phyloP scores from a whole-genome alignment of 2,113 vertebrate genomes.

The Calypte anna region DNA sequence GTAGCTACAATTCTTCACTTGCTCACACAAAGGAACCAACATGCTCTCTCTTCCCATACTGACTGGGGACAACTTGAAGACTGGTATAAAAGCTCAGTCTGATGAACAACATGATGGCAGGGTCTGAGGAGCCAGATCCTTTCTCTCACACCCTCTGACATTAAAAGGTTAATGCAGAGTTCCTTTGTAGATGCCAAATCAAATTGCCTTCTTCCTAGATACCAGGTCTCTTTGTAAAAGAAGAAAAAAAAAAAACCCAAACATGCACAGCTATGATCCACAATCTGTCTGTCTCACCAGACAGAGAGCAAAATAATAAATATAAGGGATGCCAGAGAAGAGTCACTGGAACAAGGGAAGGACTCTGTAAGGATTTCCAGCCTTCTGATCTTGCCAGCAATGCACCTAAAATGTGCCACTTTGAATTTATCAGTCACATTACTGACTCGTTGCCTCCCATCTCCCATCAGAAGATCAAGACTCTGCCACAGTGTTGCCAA shows the following conservation, averaged over 20 bases:
- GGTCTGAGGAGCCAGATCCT: not conserved
- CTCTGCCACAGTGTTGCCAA: constrained; percentile 44
- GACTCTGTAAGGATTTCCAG: constrained; percentile 16
- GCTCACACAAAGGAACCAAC: not conserved
- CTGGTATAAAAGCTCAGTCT: not conserved
- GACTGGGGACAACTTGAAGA: not conserved
- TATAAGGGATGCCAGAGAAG: not conserved
- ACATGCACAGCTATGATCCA: not conserved
- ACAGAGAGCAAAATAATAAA: not conserved
- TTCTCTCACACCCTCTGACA: not conserved
- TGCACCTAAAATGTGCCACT: constrained; percentile 10
- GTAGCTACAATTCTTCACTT: not conserved
- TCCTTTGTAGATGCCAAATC: not conserved
- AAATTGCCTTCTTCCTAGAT: not conserved
- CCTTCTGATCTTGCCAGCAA: not conserved
- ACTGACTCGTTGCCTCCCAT: not conserved
- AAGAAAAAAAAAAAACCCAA: not conserved
- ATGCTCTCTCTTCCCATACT: not conserved
- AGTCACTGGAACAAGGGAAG: not conserved
- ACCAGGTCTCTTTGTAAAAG: not conserved
- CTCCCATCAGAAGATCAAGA: constrained; percentile 18
- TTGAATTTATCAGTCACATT: constrained; percentile 20
- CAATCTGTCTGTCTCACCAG: not conserved
- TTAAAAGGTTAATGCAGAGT: not conserved
- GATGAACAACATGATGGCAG: not conserved